phyloP scores from a whole-genome alignment of 2,113 vertebrate species.

The Sprattus sprattus region DNA sequence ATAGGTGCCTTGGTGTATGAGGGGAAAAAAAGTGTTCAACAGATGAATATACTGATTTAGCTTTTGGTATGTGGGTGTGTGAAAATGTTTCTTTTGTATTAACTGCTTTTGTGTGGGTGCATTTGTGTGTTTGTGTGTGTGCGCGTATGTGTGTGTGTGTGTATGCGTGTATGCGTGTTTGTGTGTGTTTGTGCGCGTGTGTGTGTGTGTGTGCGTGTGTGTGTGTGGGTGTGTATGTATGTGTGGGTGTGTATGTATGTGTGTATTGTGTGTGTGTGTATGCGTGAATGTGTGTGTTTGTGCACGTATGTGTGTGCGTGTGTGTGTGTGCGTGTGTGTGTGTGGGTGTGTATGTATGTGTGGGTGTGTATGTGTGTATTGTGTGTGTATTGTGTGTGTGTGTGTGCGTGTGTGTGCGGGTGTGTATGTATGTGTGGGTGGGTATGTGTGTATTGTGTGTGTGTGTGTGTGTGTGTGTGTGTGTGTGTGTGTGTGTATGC shows the following conservation, averaged over 20 bases:
- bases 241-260: background rate
- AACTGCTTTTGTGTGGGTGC: background rate
- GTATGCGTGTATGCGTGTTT: background rate
- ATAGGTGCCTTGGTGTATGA: background rate
- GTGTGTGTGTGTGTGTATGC: background rate
- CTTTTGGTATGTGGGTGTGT: slow-evolving; percentile 3
- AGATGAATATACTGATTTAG: background rate
- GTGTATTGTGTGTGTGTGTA: background rate
- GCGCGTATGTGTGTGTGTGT: background rate
- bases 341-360: too few species aligned
- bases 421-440: background rate
- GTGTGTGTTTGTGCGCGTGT: too few species aligned
- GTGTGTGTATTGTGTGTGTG: background rate
- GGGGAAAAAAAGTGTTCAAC: background rate
- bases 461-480: slow-evolving; percentile 6
- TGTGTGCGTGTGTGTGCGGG: background rate
- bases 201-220: background rate
- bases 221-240: background rate
- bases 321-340: background rate
- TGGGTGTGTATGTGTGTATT: background rate
- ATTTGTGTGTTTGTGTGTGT: background rate
- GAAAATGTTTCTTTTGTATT: background rate
- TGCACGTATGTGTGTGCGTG: background rate
- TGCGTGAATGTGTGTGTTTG: background rate
- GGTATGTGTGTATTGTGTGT: background rate